A percentile compares a stretch with the other conserved stretches of the same genome.
phyloP scores from a whole-genome alignment of 1,140 invertebrate species.

The Coptotermes formosanus region DNA sequence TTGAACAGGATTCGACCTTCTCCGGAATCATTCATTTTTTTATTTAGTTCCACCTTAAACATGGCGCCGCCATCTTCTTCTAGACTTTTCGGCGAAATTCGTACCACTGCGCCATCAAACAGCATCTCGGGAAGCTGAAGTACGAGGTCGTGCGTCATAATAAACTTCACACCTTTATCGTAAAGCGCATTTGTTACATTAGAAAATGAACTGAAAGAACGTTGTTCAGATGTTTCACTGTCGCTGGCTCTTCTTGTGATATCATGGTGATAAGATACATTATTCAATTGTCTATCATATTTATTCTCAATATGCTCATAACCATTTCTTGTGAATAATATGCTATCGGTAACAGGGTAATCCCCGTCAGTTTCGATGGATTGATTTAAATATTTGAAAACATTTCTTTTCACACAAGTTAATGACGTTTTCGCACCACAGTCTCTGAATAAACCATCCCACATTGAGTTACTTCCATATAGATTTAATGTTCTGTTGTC shows the following conservation, averaged over 20 bases:
- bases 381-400: conserved; percentile 26
- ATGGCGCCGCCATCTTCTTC: conserved; percentile 66
- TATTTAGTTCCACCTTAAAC: conserved; percentile 67
- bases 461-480: conserved; percentile 5
- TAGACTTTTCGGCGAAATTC: conserved; percentile 66
- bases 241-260: neutral
- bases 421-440: neutral
- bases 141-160: conserved; percentile 73
- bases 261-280: neutral
- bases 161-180: conserved; percentile 65
- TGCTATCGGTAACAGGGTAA: conserved; percentile 11
- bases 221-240: neutral
- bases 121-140: conserved; percentile 65
- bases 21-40: conserved; percentile 41
- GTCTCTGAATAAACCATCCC: conserved; percentile 22
- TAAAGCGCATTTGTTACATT: conserved; percentile 68
- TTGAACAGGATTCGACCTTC: conserved; percentile 31
- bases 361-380: conserved; percentile 7
- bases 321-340: conserved; percentile 21
- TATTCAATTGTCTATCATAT: conserved; percentile 18
- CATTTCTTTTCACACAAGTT: conserved; percentile 23
- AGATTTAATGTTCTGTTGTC: neutral
- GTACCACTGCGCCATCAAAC: conserved; percentile 66
- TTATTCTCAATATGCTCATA: conserved; percentile 21
- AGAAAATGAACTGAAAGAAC: conserved; percentile 59